phyloP scores from a whole-genome alignment of 1,140 invertebrate genomes.

The Drosophila melanica region DNA sequence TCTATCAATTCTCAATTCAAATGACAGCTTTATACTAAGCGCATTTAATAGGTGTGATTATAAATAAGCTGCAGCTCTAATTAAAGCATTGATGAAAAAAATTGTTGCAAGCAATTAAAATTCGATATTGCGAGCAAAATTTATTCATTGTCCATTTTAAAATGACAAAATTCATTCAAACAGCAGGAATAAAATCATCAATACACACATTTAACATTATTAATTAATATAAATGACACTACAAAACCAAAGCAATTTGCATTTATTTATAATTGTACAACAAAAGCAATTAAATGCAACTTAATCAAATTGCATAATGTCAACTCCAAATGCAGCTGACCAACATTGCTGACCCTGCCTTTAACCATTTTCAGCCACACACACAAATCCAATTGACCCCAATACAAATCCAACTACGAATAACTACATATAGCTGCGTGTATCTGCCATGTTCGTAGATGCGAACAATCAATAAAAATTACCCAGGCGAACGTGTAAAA shows the following conservation, averaged over 20 bases:
- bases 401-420: constrained; percentile 35
- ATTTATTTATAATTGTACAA: constrained; percentile 68
- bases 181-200: constrained; percentile 25
- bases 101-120: neutral
- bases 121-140: constrained; percentile 10
- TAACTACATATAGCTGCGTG: constrained; percentile 27
- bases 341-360: neutral
- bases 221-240: constrained; percentile 65
- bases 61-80: constrained; percentile 3
- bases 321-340: constrained; percentile 67
- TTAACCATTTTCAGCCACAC: constrained; percentile 11
- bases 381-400: constrained; percentile 65
- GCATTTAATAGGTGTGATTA: neutral
- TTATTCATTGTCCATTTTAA: constrained; percentile 32
- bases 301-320: constrained; percentile 76
- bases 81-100: constrained; percentile 5
- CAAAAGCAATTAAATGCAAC: constrained; percentile 78
- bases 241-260: constrained; percentile 63
- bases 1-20: too few relatives aligned
- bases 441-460: constrained; percentile 26
- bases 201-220: constrained; percentile 50
- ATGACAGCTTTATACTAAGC: too few relatives aligned
- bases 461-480: constrained; percentile 58
- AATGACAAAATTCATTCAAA: constrained; percentile 32
- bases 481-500: constrained; percentile 47